These are phyloP conservation scores for Anagrus nilaparvatae DNA, from an alignment of 1,140 invertebrate species.

Conservation along the genomic window DNA sequence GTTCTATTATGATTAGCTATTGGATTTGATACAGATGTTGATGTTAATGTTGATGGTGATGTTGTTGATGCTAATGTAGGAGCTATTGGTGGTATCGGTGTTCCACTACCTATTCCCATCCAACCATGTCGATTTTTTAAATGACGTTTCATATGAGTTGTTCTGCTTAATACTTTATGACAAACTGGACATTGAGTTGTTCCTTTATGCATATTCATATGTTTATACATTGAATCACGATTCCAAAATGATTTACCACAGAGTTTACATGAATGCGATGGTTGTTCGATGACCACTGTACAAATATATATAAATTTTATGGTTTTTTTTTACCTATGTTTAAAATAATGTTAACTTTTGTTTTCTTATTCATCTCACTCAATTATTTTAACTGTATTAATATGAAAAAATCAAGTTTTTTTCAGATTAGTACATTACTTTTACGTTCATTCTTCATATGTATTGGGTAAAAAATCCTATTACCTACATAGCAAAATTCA, in stretches of 20 bases:
- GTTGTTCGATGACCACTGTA: slow-evolving; percentile 43
- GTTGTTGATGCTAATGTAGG: slow-evolving; percentile 7
- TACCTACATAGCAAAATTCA: too few relatives aligned
- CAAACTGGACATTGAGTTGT: slow-evolving; percentile 44
- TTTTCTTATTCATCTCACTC: slow-evolving; percentile 12
- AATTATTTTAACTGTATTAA: too few relatives aligned
- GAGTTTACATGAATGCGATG: slow-evolving; percentile 43
- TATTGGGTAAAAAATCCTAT: too few relatives aligned
- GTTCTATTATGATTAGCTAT: not conserved
- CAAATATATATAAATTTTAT: slow-evolving; percentile 44
- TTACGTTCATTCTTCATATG: too few relatives aligned
- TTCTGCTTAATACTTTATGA: slow-evolving; percentile 43
- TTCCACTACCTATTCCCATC: slow-evolving; percentile 28
- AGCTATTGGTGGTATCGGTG: slow-evolving; percentile 12
- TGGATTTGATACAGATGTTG: not conserved
- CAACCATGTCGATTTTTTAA: slow-evolving; percentile 42
- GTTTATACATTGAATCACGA: slow-evolving; percentile 45
- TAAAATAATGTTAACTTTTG: slow-evolving; percentile 6
- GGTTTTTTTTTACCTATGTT: slow-evolving; percentile 13
- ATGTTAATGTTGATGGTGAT: slow-evolving; percentile 8
- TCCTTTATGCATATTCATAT: slow-evolving; percentile 46
- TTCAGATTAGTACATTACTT: too few relatives aligned
- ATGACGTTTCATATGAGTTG: slow-evolving; percentile 42
- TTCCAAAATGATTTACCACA: slow-evolving; percentile 45
- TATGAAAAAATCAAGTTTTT: too few relatives aligned